These are phyloP conservation scores for Channa striata DNA, from an alignment of 2,797 vertebrate genomes.

Conservation along the genomic window DNA sequence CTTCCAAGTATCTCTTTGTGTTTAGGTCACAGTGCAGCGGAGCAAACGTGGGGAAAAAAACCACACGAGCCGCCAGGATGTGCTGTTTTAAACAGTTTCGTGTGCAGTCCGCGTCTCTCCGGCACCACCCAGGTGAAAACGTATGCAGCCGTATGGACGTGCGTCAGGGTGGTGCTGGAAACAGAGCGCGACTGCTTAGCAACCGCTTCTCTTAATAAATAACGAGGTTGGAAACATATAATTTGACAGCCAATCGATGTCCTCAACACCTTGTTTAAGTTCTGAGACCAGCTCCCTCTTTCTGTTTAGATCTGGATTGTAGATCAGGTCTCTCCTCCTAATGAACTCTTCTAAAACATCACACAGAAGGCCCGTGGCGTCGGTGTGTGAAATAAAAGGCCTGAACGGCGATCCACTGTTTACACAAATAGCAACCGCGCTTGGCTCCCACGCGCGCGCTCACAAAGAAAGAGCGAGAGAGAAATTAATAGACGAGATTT, in stretches of 20 bases:
- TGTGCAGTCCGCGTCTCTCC: conserved; percentile 7
- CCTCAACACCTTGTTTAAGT: conserved; percentile 59
- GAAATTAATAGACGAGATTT: conserved; percentile 41
- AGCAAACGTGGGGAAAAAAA: neutral
- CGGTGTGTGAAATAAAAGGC: conserved; percentile 74
- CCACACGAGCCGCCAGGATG: neutral
- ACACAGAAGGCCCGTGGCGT: conserved; percentile 59
- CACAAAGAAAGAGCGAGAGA: conserved; percentile 9
- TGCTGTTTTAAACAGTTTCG: neutral
- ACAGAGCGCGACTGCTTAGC: conserved; percentile 21
- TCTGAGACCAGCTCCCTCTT: conserved; percentile 53
- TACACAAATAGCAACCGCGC: conserved; percentile 74
- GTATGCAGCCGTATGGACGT: conserved; percentile 23
- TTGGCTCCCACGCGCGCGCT: conserved; percentile 41
- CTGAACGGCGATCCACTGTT: conserved; percentile 65
- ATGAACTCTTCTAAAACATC: conserved; percentile 71
- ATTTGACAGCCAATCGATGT: conserved; percentile 56
- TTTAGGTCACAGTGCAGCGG: neutral
- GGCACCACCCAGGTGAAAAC: conserved; percentile 40
- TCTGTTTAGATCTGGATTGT: conserved; percentile 70
- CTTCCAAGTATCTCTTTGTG: neutral
- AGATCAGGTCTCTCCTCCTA: conserved; percentile 67
- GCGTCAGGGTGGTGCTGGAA: conserved; percentile 23
- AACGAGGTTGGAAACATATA: conserved; percentile 51
- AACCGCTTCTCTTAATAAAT: conserved; percentile 52